Evolutionary conservation across 2,113 vertebrate genomes (phyloP), one percentile per base, ranked within the genome.

Genomic region (Chamaea fasciata): DNA sequence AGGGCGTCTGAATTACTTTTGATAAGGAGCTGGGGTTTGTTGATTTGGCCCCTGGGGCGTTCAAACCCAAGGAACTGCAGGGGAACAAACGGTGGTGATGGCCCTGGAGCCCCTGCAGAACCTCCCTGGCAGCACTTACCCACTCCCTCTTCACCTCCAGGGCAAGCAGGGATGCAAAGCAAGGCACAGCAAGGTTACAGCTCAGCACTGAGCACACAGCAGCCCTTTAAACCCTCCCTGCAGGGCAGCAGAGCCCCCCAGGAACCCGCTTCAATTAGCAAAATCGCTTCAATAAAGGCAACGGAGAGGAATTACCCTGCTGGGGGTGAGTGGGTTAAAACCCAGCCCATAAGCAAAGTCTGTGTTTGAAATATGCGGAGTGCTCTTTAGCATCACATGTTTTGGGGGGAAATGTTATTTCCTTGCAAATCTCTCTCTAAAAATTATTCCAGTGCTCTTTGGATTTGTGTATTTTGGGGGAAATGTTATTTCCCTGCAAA

Each of bases 141-240:
- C 99, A 98, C 97, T 99, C 99, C 98, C 99, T 99, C 97, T 98
- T 99, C 98, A 99, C 98, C 99, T 99, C 98, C 98, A 98, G 96
- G 96, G 98, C 98, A 98, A 98, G 98, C 97, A 98, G 97, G 98
- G 97, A 94, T 95, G 97, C 92, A 97, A 99, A 99, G 97, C 98
- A 98, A 98, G 96, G 97, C 56, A 55, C 53, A 55, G 53, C 92
- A 96, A 28, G 97, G 96, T 92, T 77, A 95, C 21, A 92, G 96
- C 97, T 94, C 97, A 96, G 92, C 67, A 35, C 47, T 78, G 93
- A 74, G n/a, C 57, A 59, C 83, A 92, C 67, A 46, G 81, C 75
- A 95, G 89, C 24, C 77, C 71, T n/a, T 39, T 31, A 44, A 77
- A 55, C 49, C 84, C 68, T 15, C 26, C 78, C 53, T 69, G 53